Evolutionary conservation across 2,888 invertebrate genomes (phyloP).

Genomic region (Sphecodes monilicornis): DNA sequence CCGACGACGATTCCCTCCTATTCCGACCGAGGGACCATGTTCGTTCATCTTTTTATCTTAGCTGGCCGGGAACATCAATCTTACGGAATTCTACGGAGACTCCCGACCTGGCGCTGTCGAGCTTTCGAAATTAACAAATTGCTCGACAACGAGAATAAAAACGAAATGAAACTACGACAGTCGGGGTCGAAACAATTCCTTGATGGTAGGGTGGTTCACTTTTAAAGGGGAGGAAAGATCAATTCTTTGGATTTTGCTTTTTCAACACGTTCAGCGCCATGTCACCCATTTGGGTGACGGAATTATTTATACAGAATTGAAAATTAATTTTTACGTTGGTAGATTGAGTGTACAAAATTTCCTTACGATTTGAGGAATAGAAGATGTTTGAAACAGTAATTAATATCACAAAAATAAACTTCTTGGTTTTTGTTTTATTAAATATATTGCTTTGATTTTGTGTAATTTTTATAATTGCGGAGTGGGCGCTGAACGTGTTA

Average conservation of each 20-base stretch:
- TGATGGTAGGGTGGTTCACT: neutral
- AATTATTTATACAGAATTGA: no score
- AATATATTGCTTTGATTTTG: no score
- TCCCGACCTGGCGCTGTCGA: neutral
- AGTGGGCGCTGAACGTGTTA: no score
- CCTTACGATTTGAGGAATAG: no score
- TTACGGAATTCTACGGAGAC: neutral
- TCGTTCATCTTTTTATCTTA: conserved; percentile 15
- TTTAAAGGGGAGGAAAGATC: neutral
- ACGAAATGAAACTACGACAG: neutral
- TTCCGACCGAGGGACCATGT: neutral
- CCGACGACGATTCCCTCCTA: conserved; percentile 21
- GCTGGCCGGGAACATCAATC: neutral
- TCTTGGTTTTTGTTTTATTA: no score
- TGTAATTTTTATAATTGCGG: no score
- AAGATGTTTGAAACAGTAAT: no score
- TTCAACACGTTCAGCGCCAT: no score
- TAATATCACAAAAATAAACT: no score
- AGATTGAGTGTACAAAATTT: no score
- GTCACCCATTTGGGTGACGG: no score
- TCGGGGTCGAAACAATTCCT: neutral
- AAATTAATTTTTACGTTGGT: no score
- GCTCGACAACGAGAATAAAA: neutral
- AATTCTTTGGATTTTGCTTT: neutral
- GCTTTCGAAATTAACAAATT: conserved; percentile 1